Evolutionary conservation across 2,888 invertebrate species (phyloP).

Genomic region (Darwinula stevensoni): DNA sequence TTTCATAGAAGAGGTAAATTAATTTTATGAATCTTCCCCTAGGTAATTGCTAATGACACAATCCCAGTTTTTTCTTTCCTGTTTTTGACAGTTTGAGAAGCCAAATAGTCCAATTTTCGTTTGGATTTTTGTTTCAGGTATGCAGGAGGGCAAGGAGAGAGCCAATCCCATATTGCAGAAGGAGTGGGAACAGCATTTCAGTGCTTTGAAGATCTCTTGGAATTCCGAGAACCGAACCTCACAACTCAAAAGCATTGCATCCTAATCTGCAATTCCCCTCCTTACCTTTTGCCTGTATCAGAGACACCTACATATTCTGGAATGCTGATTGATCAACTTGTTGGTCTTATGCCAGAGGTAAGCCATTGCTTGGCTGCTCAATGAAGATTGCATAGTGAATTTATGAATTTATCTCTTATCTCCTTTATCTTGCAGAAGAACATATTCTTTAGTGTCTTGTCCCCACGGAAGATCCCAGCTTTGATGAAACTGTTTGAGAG

Average conservation of each 20-base stretch:
- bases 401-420: too few relatives aligned
- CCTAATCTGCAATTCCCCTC: slow-evolving; percentile 65
- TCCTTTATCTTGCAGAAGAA: slow-evolving; percentile 34
- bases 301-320: slow-evolving; percentile 39
- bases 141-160: slow-evolving; percentile 65
- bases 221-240: slow-evolving; percentile 19
- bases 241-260: slow-evolving; percentile 40
- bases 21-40: neutral
- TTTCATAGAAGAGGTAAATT: too few relatives aligned
- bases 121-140: slow-evolving; percentile 21
- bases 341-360: slow-evolving; percentile 41
- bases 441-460: slow-evolving; percentile 56
- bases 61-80: neutral
- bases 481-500: slow-evolving; percentile 64
- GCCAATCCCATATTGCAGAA: slow-evolving; percentile 60
- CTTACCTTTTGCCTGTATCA: slow-evolving; percentile 53
- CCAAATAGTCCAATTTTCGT: too few relatives aligned
- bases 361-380: too few relatives aligned
- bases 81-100: neutral
- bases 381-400: too few relatives aligned
- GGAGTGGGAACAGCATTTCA: slow-evolving; percentile 57
- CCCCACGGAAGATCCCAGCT: slow-evolving; percentile 59
- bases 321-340: slow-evolving; percentile 55
- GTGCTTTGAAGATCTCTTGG: slow-evolving; percentile 51
- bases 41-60: slow-evolving; percentile 1